Conservation (phyloP, 2,888 invertebrate species). For the Trachelus tabidus region DNA sequence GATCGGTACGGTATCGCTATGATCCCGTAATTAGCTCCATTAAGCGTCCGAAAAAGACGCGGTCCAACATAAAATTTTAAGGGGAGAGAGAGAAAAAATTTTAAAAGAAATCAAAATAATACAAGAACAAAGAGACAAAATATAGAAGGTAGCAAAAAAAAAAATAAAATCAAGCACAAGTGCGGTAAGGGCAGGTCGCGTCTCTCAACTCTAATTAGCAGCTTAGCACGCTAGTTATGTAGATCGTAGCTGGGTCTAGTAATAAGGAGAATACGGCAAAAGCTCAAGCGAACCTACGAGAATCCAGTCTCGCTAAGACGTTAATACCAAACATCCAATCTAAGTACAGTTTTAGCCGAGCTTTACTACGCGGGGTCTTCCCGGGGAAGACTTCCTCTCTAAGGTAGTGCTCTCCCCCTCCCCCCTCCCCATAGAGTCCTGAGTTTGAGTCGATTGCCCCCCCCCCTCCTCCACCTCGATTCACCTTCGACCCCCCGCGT, state of each 20-base stretch:
- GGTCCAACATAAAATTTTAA: constrained; percentile 3
- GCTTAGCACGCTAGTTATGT: background rate
- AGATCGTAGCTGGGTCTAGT: background rate
- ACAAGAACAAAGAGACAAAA: constrained; percentile 19
- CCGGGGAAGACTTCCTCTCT: background rate
- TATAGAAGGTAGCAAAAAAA: background rate
- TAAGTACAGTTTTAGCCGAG: background rate
- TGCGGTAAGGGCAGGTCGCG: constrained; percentile 23
- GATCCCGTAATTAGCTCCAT: no score
- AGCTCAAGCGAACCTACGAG: background rate
- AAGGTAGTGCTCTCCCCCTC: background rate
- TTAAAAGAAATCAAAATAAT: constrained; percentile 16
- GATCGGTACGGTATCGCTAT: background rate
- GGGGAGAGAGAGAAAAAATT: constrained; percentile 12
- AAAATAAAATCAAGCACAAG: constrained; percentile 18
- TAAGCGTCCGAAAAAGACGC: no score
- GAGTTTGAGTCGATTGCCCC: background rate
- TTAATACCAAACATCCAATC: background rate
- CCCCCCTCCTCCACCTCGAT: background rate
- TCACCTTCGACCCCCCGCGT: background rate
- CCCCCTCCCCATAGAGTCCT: background rate
- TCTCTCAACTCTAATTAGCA: constrained; percentile 34
- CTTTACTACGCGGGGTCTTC: background rate
- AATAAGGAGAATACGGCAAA: background rate
- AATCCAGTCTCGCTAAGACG: background rate